Evolutionary conservation across 2,113 vertebrate genomes (phyloP).

Genomic region (Bos javanicus): DNA sequence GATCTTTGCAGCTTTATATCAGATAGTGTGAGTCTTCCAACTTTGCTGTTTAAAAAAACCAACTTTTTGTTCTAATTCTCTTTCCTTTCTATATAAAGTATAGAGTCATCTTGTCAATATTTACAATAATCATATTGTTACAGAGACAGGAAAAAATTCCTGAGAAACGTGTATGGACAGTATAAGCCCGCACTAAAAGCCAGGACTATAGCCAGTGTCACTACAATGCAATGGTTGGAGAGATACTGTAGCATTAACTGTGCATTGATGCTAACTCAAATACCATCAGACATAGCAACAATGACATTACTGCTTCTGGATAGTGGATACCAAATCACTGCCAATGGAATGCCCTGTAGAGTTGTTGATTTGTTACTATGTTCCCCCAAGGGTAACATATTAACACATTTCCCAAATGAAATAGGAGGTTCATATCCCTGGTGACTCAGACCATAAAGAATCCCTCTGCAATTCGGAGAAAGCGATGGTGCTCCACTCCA

Average conservation of each 20-base stretch:
- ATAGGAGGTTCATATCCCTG: neutral
- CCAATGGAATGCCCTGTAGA: neutral
- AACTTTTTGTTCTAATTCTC: neutral
- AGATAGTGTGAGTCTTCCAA: neutral
- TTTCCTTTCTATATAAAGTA: neutral
- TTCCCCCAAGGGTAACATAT: neutral
- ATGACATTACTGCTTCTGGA: neutral
- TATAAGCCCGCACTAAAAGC: neutral
- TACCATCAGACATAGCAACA: neutral
- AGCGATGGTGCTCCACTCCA: no score
- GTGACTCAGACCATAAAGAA: neutral
- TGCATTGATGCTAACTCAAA: neutral
- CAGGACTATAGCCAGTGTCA: neutral
- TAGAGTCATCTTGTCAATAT: neutral
- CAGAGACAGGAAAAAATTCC: neutral
- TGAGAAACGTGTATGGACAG: neutral
- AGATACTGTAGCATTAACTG: neutral
- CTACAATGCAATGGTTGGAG: neutral
- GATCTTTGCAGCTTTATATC: neutral
- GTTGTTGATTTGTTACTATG: neutral
- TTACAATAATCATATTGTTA: neutral
- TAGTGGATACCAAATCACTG: neutral
- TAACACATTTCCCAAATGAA: neutral
- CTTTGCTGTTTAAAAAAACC: neutral
- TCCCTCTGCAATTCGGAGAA: fast-evolving